Evolutionary conservation across 35 echinoderm and acorn worm genomes (phyloP).

Genomic region (Eucidaris tribuloides): DNA sequence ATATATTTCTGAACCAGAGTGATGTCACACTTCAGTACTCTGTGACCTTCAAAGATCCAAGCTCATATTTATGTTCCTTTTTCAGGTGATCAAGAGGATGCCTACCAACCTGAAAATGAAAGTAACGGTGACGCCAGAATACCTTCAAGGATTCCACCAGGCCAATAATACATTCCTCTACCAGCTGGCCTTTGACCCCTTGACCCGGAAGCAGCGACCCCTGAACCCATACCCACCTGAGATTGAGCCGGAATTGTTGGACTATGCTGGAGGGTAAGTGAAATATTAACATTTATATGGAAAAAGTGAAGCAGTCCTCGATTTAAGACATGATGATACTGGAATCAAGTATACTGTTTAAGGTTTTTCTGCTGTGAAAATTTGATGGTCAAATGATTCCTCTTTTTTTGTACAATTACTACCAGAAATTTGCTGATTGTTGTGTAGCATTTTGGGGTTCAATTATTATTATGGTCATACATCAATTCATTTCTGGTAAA

Average conservation of each 20-base stretch:
- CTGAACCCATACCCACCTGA: constrained; percentile 87
- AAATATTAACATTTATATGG: not conserved
- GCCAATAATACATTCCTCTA: constrained; percentile 97
- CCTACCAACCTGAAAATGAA: constrained; percentile 72
- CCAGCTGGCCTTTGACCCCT: constrained; percentile 91
- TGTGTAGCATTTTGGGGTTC: not conserved
- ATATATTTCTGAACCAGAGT: too few relatives aligned
- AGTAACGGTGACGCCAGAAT: constrained; percentile 60
- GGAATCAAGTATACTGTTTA: too few relatives aligned
- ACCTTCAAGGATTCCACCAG: constrained; percentile 72
- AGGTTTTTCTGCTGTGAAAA: not conserved
- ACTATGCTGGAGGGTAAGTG: constrained; percentile 83
- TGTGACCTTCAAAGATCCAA: too few relatives aligned
- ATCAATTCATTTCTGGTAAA: not conserved
- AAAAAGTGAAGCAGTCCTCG: not conserved
- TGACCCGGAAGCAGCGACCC: constrained; percentile 57
- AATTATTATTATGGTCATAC: not conserved
- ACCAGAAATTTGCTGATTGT: not conserved
- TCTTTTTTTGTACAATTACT: not conserved
- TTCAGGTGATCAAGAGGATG: constrained; percentile 82
- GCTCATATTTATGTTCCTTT: too few relatives aligned
- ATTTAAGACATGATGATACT: too few relatives aligned
- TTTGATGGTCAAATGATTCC: too few relatives aligned
- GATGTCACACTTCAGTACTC: too few relatives aligned
- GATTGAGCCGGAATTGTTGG: constrained; percentile 33